A percentile compares a stretch with the other conserved stretches of the same genome.
These are phyloP conservation scores for Pollimyrus isidori DNA, from an alignment of 2,113 vertebrate species.

Conservation along the genomic window DNA sequence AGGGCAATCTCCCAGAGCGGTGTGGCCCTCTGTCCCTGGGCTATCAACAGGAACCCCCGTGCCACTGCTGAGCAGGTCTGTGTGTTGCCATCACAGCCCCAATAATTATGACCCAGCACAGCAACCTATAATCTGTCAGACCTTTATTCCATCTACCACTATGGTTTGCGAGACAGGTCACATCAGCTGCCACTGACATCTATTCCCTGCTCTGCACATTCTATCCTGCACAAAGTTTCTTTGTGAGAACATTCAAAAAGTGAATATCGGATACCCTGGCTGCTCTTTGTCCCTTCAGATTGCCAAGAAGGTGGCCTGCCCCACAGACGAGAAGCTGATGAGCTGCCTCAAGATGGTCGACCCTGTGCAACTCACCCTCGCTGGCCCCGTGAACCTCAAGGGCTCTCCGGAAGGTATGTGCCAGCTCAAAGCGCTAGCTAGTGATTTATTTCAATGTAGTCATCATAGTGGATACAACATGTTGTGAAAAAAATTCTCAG, in stretches of 20 bases:
- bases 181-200: background rate
- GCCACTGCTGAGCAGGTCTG: constrained; percentile 64
- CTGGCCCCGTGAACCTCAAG: constrained; percentile 49
- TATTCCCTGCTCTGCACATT: background rate
- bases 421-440: background rate
- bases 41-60: constrained; percentile 70
- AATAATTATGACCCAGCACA: background rate
- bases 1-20: constrained; percentile 91
- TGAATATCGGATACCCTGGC: background rate
- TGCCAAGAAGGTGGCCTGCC: constrained; percentile 71
- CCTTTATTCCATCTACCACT: background rate
- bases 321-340: constrained; percentile 57
- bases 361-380: constrained; percentile 61
- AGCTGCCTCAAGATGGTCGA: constrained; percentile 67
- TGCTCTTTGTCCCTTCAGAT: constrained; percentile 51
- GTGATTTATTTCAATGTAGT: background rate
- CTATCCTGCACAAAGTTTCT: background rate
- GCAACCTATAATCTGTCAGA: background rate
- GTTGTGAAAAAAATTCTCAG: background rate
- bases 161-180: background rate
- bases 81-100: background rate
- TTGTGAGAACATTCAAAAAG: background rate
- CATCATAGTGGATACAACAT: background rate
- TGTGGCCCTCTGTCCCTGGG: constrained; percentile 71
- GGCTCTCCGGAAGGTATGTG: constrained; percentile 54